These are phyloP conservation scores for Magallana angulata DNA, from an alignment of 1,140 invertebrate species.

Conservation along the genomic window DNA sequence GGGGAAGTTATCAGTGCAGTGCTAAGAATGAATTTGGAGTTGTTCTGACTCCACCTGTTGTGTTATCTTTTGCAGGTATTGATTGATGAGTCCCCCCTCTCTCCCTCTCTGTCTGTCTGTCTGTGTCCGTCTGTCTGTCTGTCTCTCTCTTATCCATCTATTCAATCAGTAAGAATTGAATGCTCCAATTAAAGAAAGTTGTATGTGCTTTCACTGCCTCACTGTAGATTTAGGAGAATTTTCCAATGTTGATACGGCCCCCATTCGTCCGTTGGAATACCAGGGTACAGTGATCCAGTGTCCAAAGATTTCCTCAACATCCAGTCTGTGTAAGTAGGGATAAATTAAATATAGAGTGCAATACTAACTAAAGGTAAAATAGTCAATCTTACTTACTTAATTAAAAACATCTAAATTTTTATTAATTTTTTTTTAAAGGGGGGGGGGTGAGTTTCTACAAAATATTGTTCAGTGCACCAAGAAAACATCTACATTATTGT, in stretches of 20 bases:
- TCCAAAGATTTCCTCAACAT: slow-evolving; percentile 52
- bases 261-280: slow-evolving; percentile 51
- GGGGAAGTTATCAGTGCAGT: slow-evolving; percentile 61
- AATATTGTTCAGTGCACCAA: too few species aligned
- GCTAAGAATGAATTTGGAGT: slow-evolving; percentile 63
- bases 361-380: too few species aligned
- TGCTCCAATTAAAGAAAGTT: too few species aligned
- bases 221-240: slow-evolving; percentile 62
- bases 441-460: too few species aligned
- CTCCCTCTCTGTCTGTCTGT: too few species aligned
- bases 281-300: slow-evolving; percentile 63
- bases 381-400: too few species aligned
- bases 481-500: too few species aligned
- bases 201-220: neutral
- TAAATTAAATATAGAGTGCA: too few species aligned
- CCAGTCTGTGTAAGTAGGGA: slow-evolving; percentile 24
- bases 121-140: too few species aligned
- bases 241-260: slow-evolving; percentile 58
- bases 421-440: too few species aligned
- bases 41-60: slow-evolving; percentile 52
- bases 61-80: slow-evolving; percentile 66
- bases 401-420: too few species aligned
- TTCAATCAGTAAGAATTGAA: too few species aligned
- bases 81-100: neutral
- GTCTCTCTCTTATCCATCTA: neutral